Evolutionary conservation across 2,113 vertebrate species (phyloP).

Genomic region (Notarius lentiginosus): DNA sequence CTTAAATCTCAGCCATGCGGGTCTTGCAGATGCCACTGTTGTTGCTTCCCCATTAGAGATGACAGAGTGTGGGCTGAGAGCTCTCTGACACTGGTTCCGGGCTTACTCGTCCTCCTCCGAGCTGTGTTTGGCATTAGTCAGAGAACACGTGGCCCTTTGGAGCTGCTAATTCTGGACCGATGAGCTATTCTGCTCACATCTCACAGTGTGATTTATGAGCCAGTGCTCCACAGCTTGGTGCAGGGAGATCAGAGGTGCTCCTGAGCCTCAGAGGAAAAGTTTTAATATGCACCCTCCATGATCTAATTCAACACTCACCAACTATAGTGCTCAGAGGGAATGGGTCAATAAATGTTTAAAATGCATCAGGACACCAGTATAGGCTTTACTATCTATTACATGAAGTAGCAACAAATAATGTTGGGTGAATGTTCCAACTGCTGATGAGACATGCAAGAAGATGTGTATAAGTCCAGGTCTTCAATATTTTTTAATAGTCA

Average conservation of each 20-base stretch:
- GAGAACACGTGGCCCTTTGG: constrained; percentile 66
- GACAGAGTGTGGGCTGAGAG: constrained; percentile 64
- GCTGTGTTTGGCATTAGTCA: constrained; percentile 63
- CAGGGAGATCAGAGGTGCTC: constrained; percentile 67
- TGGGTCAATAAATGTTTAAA: constrained; percentile 72
- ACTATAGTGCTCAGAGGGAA: constrained; percentile 52
- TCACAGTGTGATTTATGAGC: constrained; percentile 72
- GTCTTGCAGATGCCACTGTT: constrained; percentile 57
- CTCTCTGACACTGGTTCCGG: constrained; percentile 61
- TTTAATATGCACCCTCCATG: constrained; percentile 74
- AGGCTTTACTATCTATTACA: constrained; percentile 18
- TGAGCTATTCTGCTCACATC: constrained; percentile 73
- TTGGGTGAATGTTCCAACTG: neutral
- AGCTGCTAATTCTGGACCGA: constrained; percentile 69
- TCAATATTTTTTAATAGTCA: neutral
- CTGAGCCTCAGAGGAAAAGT: constrained; percentile 63
- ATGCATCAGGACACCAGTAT: constrained; percentile 53
- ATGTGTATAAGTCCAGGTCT: neutral
- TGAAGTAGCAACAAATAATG: neutral
- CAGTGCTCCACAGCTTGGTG: constrained; percentile 58
- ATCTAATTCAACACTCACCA: constrained; percentile 53
- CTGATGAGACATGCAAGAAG: neutral
- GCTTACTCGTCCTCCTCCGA: constrained; percentile 59
- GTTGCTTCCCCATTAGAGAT: constrained; percentile 63
- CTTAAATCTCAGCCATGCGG: neutral